Base-by-base conservation (phyloP, 2,888 invertebrate genomes). In the Fragum whitleyi region DNA sequence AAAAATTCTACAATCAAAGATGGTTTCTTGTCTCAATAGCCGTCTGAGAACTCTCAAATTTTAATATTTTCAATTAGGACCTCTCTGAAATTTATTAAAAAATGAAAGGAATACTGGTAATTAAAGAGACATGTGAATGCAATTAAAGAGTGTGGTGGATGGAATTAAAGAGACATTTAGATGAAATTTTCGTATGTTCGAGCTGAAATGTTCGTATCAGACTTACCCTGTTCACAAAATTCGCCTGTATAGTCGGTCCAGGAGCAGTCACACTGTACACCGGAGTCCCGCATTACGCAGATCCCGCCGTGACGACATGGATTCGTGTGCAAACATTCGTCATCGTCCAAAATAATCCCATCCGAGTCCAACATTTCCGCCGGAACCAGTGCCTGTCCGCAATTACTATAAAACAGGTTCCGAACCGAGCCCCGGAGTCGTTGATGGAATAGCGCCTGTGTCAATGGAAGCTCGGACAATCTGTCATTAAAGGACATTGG, bases 291-390 rank as follows among this genome's bases (percentile, higher is more conserved):
- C 89, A 97, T 97, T 95, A 98, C 97, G 95, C 99, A 99, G 89
- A 97, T 97, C 21, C 98, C 99, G 3, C 97, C 97, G 92, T 99
- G 97, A 93, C 97, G 97, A 94, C 99, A 99, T 0, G 98, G 98
- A 94, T 98, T 91, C 90, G 92, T 87, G 36, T 85, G 74, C 62
- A 89, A 85, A 82, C 92, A 92, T 21, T 85, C 74, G 70, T 92
- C 91, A 51, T 84, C 81, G 16, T 83, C 85, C 42, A 87, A 81
- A 2, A 91, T 81, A 32, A 92, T 84, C 67, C 95, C 95, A 78
- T 94, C 92, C 26, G 94, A 94, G 92, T 97, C 97, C 86, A 97
- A 95, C 93, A 98, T 96, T 94, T 98, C 97, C 94, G 98, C 97
- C 73, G 97, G 95, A 89, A 97, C 95, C 0, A 97, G 96, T 26